Evolutionary conservation across 2,797 vertebrate species (phyloP), one percentile per base, ranked within the genome.

Genomic region (Chanos chanos): DNA sequence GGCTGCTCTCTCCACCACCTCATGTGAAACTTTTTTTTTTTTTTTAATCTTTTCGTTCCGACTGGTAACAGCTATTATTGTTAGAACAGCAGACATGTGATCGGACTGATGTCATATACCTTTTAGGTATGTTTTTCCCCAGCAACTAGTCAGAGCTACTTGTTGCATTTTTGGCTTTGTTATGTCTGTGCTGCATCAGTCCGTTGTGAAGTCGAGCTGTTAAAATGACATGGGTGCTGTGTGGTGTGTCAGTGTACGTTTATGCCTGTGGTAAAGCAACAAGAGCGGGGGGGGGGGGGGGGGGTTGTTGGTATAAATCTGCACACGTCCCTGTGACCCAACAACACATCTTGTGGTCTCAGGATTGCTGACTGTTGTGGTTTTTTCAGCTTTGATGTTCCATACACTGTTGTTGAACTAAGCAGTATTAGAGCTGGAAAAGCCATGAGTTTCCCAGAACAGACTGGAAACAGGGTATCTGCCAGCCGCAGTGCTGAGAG

Each of bases 171-270:
- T 31, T 18, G 8, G 25, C 31, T 30, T 18, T 40, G 55, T 47
- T 60, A 10, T 53, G 25, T 68, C 51, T 51, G 45, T 40, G 25
- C 56, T 47, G 48, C 34, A 33, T 28, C 37, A 40, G 18, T 34
- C 47, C 52, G 63, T 68, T 51, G 31, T 62, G 36, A 49, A 27
- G 7, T 53, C 3, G n/a, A 8, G 4, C 34, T 43, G 52, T 18
- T 22, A 28, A 48, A 18, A 47, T 55, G 22, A 36, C 27, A 54
- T 28, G 45, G 21, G 31, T 4, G 7, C 22, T 39, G 16, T 8
- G 37, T n/a, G n/a, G n/a, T n/a, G n/a, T n/a, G n/a, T n/a, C n/a
- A n/a, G n/a, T n/a, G n/a, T n/a, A n/a, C n/a, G n/a, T n/a, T n/a
- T n/a, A n/a, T n/a, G n/a, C n/a, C n/a, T n/a, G n/a, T n/a, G n/a